Evolutionary conservation across 2,888 invertebrate species (phyloP).

Genomic region (Caenorhabditis virilis): DNA sequence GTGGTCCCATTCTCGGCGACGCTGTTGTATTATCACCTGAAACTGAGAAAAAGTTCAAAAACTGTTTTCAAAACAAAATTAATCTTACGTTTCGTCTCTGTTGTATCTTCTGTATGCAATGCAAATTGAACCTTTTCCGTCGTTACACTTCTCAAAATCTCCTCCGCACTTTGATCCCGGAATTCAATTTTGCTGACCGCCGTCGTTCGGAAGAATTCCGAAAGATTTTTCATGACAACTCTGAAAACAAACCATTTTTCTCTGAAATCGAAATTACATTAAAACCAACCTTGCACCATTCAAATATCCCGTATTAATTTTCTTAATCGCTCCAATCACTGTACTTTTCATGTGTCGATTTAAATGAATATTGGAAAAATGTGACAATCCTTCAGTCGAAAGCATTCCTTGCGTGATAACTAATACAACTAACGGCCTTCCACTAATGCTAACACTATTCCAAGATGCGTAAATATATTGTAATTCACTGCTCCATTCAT

Average conservation of each 20-base stretch:
- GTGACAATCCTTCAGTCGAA: conserved; percentile 52
- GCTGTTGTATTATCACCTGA: conserved; percentile 13
- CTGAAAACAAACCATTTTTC: conserved; percentile 32
- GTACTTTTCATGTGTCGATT: conserved; percentile 59
- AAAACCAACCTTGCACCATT: conserved; percentile 82
- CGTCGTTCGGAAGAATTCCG: conserved; percentile 93
- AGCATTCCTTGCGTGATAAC: conserved; percentile 78
- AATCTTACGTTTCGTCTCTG: conserved; percentile 29
- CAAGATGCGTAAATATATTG: conserved; percentile 80
- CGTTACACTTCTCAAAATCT: conserved; percentile 30
- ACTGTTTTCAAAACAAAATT: too few species aligned
- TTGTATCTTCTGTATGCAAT: conserved; percentile 39
- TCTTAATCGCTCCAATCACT: conserved; percentile 96
- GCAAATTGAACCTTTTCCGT: conserved; percentile 42
- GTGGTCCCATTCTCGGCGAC: conserved; percentile 16
- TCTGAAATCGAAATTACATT: neutral
- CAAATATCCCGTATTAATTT: conserved; percentile 95
- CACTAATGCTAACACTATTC: conserved; percentile 95
- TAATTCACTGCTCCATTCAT: conserved; percentile 71
- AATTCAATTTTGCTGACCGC: conserved; percentile 90
- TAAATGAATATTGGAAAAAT: conserved; percentile 50
- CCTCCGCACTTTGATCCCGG: conserved; percentile 50
- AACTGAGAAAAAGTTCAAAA: too few species aligned
- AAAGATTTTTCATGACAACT: conserved; percentile 90
- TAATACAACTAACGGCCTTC: conserved; percentile 90